Evolutionary conservation across 2,888 invertebrate species (phyloP).

Genomic region (Blastobasis lacticolella): DNA sequence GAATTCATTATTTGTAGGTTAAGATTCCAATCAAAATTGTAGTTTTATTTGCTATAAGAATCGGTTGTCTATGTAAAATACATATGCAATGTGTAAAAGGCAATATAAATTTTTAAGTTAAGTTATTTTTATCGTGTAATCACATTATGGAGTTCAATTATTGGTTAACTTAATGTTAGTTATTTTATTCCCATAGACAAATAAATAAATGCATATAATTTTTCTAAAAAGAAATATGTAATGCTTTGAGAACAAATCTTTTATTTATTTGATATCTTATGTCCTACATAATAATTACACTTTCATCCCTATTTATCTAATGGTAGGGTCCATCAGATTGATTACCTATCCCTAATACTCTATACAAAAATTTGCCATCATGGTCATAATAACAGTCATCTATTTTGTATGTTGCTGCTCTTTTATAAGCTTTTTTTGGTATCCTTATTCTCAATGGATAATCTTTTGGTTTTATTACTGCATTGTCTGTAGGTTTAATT

Average conservation of each 20-base stretch:
- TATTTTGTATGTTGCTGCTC: constrained; percentile 81
- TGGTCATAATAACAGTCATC: constrained; percentile 87
- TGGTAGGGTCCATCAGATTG: constrained; percentile 11
- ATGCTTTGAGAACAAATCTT: constrained; percentile 46
- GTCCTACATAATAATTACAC: not conserved
- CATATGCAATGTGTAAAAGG: too few relatives aligned
- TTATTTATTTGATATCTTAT: constrained; percentile 29
- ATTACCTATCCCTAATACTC: constrained; percentile 80
- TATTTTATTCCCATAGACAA: constrained; percentile 51
- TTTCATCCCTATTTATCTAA: not conserved
- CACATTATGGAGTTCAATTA: constrained; percentile 20
- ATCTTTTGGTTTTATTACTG: constrained; percentile 28
- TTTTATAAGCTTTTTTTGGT: constrained; percentile 77
- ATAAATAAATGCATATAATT: constrained; percentile 65
- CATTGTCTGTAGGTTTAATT: constrained; percentile 29
- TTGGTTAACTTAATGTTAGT: constrained; percentile 21
- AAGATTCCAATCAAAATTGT: constrained; percentile 15
- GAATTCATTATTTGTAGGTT: constrained; percentile 7
- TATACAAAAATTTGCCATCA: constrained; percentile 86
- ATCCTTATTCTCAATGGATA: constrained; percentile 80
- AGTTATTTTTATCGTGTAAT: constrained; percentile 4
- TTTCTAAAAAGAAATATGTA: constrained; percentile 61
- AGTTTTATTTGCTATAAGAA: constrained; percentile 14
- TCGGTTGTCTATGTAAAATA: constrained; percentile 5
- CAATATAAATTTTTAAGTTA: not conserved